These are phyloP conservation scores for Dyspetes luteomarginatus DNA, from an alignment of 2,888 invertebrate species.

Conservation along the genomic window DNA sequence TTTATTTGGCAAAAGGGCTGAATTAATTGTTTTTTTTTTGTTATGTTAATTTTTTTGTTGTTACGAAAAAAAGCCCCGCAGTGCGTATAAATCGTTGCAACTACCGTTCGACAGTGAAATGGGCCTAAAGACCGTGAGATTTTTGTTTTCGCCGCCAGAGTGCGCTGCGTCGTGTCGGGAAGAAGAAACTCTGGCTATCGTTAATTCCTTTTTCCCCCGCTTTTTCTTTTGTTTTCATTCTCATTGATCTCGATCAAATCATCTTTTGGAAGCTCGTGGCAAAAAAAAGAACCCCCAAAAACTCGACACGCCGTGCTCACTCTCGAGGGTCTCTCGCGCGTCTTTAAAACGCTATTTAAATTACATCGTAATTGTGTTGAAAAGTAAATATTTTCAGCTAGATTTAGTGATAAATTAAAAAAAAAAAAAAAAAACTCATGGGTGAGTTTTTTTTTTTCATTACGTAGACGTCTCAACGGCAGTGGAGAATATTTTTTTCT, in stretches of 20 bases:
- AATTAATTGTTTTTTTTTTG: conserved; percentile 24
- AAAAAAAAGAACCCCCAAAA: not conserved
- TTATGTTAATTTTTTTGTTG: not conserved
- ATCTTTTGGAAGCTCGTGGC: not conserved
- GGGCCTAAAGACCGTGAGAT: conserved; percentile 21
- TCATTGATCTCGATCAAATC: not conserved
- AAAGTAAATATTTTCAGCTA: conserved; percentile 60
- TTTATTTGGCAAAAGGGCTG: conserved; percentile 57
- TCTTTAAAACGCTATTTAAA: conserved; percentile 30
- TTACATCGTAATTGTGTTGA: conserved; percentile 48
- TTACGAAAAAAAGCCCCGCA: conserved; percentile 34
- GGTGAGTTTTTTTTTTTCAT: conserved; percentile 15
- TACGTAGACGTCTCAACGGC: conserved; percentile 19
- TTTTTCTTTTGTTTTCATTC: not conserved
- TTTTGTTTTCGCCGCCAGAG: not conserved
- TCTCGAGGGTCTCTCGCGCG: conserved; percentile 13
- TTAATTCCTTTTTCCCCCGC: not conserved
- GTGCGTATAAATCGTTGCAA: conserved; percentile 56
- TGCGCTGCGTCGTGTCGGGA: not conserved
- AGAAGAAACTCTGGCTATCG: not conserved
- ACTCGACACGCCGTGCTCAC: not conserved
- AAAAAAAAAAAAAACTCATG: conserved; percentile 5
- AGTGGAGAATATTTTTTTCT: conserved; percentile 5
- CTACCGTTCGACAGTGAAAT: conserved; percentile 42
- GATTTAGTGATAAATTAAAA: conserved; percentile 44